Evolutionary conservation across 2,888 invertebrate genomes (phyloP).

Genomic region (Lamellibrachia columna): DNA sequence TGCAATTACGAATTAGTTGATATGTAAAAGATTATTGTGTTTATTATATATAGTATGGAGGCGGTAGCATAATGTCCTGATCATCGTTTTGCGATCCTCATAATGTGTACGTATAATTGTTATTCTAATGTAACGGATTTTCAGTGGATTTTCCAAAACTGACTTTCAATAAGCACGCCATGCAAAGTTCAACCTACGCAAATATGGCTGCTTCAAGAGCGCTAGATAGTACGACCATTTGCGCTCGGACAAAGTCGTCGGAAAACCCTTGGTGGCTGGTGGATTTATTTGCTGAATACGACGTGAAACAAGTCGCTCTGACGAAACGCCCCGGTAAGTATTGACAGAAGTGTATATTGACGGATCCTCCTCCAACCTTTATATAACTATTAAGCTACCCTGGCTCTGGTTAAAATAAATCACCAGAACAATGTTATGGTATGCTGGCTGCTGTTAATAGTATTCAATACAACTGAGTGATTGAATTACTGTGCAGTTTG

Average conservation of each 20-base stretch:
- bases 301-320: not conserved
- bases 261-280: not conserved
- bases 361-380: no score
- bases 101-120: not conserved
- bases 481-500: no score
- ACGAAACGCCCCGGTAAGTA: not conserved
- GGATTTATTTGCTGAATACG: not conserved
- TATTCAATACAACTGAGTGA: no score
- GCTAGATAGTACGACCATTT: not conserved
- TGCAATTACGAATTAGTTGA: no score
- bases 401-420: no score
- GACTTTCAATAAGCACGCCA: not conserved
- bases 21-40: no score
- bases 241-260: not conserved
- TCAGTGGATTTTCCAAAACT: not conserved
- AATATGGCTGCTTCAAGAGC: not conserved
- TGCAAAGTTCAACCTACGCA: not conserved
- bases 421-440: no score
- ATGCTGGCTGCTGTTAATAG: no score
- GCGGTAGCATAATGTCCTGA: not conserved
- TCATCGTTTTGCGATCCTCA: not conserved
- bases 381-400: no score
- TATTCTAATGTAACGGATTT: not conserved
- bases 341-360: not conserved
- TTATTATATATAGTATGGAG: no score